Evolutionary conservation across 1,140 invertebrate species (phyloP).

Genomic region (Drosophila miranda): DNA sequence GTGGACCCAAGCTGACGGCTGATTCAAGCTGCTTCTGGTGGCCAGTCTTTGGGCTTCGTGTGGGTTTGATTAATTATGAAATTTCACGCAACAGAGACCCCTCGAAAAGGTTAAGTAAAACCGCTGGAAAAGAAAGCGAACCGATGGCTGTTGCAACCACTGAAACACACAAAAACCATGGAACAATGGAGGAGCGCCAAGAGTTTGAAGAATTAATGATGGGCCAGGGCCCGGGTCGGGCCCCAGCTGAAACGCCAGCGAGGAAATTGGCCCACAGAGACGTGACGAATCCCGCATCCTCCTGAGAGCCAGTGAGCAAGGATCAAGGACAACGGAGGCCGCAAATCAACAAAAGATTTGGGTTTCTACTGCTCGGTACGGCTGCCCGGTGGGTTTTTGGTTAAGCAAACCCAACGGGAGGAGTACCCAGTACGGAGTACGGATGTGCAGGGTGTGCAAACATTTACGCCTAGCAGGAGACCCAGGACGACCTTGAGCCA

Average conservation of each 20-base stretch:
- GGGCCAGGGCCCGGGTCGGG: conserved; percentile 1
- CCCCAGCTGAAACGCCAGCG: conserved; percentile 65
- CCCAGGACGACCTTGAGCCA: conserved; percentile 30
- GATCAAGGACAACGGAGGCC: conserved; percentile 75
- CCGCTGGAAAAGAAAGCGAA: conserved; percentile 52
- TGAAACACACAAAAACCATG: conserved; percentile 13
- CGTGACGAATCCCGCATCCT: conserved; percentile 55
- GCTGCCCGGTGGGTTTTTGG: conserved; percentile 60
- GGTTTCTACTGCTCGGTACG: conserved; percentile 70
- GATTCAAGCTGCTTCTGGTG: conserved; percentile 5
- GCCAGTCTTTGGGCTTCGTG: conserved; percentile 21
- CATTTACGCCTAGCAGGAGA: conserved; percentile 62
- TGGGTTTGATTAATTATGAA: conserved; percentile 77
- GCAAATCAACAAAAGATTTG: conserved; percentile 57
- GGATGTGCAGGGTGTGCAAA: background rate
- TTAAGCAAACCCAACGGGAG: conserved; percentile 71
- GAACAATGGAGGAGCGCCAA: conserved; percentile 55
- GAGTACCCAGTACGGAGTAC: conserved; percentile 35
- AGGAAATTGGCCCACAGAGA: conserved; percentile 51
- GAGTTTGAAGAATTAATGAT: conserved; percentile 69
- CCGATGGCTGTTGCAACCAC: conserved; percentile 8
- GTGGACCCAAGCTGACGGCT: conserved; percentile 13
- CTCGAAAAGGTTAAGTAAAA: conserved; percentile 31
- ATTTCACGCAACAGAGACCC: conserved; percentile 76
- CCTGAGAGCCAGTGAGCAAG: conserved; percentile 1